Evolutionary conservation across 2,888 invertebrate species (phyloP).

Genomic region (Dioctria linearis): DNA sequence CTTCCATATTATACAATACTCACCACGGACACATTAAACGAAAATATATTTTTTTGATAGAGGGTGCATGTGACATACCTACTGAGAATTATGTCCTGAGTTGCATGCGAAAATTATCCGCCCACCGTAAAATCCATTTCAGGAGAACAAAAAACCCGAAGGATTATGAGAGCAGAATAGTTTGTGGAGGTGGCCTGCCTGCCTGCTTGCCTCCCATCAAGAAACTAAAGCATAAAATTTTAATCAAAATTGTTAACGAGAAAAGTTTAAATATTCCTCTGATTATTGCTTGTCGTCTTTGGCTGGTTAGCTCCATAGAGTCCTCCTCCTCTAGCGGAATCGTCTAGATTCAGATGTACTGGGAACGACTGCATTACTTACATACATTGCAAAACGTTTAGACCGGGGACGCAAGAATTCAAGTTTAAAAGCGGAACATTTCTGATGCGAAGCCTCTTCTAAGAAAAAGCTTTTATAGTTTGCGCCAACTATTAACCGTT

Average conservation of each 20-base stretch:
- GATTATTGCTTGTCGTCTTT: constrained; percentile 61
- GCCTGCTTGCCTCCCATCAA: constrained; percentile 36
- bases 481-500: constrained; percentile 44
- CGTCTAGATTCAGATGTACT: constrained; percentile 34
- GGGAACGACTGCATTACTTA: constrained; percentile 37
- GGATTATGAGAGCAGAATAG: neutral
- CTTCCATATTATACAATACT: no score
- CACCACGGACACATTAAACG: neutral
- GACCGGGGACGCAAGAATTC: neutral
- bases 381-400: neutral
- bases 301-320: constrained; percentile 34
- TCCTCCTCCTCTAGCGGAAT: constrained; percentile 13
- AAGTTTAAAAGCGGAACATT: neutral
- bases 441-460: constrained; percentile 17
- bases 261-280: constrained; percentile 62
- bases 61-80: constrained; percentile 19
- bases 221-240: constrained; percentile 60
- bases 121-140: neutral
- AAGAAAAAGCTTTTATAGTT: constrained; percentile 40
- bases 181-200: neutral
- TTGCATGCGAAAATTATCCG: constrained; percentile 22
- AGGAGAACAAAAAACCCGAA: constrained; percentile 7
- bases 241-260: constrained; percentile 63
- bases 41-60: constrained; percentile 8
- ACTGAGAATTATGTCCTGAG: constrained; percentile 15